Conservation (phyloP, 2,113 vertebrate genomes). For the Stictonetta naevosa region DNA sequence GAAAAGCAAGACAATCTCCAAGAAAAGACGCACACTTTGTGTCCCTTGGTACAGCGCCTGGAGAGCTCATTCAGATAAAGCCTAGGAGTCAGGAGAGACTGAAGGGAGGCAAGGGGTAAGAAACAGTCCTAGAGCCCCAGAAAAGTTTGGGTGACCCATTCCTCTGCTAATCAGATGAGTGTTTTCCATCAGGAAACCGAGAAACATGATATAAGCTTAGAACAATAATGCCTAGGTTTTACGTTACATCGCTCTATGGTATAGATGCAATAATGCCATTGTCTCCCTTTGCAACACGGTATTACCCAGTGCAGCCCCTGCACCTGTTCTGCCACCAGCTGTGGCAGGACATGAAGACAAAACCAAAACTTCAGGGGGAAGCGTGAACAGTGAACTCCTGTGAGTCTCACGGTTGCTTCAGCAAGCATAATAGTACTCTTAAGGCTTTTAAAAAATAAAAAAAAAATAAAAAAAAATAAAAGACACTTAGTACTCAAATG, state of each 20-base stretch:
- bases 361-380: neutral
- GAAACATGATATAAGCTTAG: neutral
- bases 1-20: neutral
- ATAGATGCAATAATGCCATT: neutral
- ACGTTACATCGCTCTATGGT: neutral
- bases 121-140: neutral
- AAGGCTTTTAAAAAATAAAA: too few species aligned
- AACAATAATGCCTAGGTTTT: too few species aligned
- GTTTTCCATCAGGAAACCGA: neutral
- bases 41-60: neutral
- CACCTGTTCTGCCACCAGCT: neutral
- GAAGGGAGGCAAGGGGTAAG: neutral
- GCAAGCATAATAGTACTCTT: neutral
- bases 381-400: neutral
- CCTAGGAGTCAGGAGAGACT: neutral
- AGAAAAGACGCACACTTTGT: neutral
- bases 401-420: neutral
- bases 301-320: neutral
- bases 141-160: neutral
- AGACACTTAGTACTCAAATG: neutral
- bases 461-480: too few species aligned
- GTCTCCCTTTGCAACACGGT: neutral
- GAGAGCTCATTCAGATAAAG: neutral
- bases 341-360: neutral
- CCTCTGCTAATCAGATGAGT: neutral